Percentiles rank a stretch among this genome's conserved stretches.
These are phyloP conservation scores for Monodelphis domestica DNA, from an alignment of 2,797 vertebrate genomes.

Conservation along the genomic window DNA sequence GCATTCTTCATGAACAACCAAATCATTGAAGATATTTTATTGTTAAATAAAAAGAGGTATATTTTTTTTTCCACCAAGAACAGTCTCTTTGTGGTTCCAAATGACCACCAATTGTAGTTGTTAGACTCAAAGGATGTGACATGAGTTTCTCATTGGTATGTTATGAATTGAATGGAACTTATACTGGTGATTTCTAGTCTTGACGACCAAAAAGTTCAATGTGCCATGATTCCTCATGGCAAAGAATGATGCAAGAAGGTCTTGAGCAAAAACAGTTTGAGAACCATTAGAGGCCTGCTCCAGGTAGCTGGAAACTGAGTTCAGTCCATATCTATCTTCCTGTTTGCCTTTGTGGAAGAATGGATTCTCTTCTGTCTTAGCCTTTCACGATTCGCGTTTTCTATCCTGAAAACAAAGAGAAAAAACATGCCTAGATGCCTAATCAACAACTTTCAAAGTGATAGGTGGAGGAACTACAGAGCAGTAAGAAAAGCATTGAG, in stretches of 20 bases:
- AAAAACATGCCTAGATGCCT: slow-evolving; percentile 26
- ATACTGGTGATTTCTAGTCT: neutral
- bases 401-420: slow-evolving; percentile 86
- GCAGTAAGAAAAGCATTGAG: rapidly evolving
- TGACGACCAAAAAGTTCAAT: neutral
- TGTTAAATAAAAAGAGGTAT: neutral
- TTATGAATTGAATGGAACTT: neutral
- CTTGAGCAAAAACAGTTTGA: neutral
- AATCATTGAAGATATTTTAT: neutral
- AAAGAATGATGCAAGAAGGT: neutral
- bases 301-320: neutral
- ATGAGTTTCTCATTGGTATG: neutral
- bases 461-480: neutral
- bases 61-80: neutral
- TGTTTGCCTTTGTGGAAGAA: slow-evolving; percentile 88
- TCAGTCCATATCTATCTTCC: slow-evolving; percentile 90
- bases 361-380: slow-evolving; percentile 91
- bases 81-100: neutral
- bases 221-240: neutral
- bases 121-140: neutral
- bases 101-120: neutral
- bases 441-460: neutral
- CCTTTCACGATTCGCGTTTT: slow-evolving; percentile 91
- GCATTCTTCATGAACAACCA: neutral
- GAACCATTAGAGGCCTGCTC: neutral